Base-by-base conservation (phyloP, 2,113 vertebrate species). In the Lipophrys pholis region DNA sequence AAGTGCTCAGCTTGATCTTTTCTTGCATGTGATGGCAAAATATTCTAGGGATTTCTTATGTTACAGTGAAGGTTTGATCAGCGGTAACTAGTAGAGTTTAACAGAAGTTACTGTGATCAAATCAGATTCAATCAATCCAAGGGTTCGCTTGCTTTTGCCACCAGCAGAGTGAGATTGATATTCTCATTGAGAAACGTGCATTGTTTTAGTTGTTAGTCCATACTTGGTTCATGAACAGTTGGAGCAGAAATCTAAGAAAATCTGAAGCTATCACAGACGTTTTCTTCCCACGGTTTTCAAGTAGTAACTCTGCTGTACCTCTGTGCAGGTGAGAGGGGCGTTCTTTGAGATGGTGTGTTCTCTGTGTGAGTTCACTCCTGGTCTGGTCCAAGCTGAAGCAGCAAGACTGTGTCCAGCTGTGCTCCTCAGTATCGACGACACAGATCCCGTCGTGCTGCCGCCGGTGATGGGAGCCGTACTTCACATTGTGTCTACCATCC, bases 381-480 rank as follows among this genome's bases (percentile, higher is more conserved):
- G 90, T 6, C 69, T 96, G 40, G 82, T 96, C 70, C 94, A 93
- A 76, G 68, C 86, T 12, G 96, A 99, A 91, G 96, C 96, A 1
- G 78, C 93, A 4, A 93, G 93, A 65, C 90, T 95, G 74, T 97
- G 96, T 82, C 93, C 96, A 0, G 89, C 95, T 15, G 95, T 99
- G 63, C 95, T 99, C 35, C 95, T 98, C 36, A 96, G 91, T 75
- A 95, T 99, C 5, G 96, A 97, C 0, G 97, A 99, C 89, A 95
- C 94, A 0, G 98, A 99, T 81, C 97, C 97, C 2, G 43, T 95
- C 7, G 98, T 97, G 53, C 94, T 98, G 77, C 96, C 96, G 0
- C 89, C 96, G 14, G 94, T 98, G 66, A 99, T 97, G 98, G 96
- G 98, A 84, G 95, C 97, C 7, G 95, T 96, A 0, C 96, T 99